A percentile compares a stretch with the other conserved stretches of the same genome.
Conservation (phyloP, 2,113 vertebrate species). For the Trachemys scripta region DNA sequence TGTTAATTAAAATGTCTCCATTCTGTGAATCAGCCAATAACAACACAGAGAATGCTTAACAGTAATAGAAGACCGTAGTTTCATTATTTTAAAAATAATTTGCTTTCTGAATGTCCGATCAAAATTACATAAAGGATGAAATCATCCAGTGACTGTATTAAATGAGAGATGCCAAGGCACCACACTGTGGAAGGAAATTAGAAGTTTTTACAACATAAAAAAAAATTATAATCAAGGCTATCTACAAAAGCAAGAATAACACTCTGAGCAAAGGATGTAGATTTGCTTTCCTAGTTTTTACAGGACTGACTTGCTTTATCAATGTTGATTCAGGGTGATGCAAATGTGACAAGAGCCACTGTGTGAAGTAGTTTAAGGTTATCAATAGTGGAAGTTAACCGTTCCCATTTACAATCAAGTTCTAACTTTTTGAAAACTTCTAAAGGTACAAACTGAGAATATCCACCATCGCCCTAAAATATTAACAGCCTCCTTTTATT, state of each 20-base stretch:
- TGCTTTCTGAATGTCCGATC: neutral
- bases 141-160: neutral
- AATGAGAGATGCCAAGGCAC: neutral
- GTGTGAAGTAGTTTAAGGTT: neutral
- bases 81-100: neutral
- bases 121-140: neutral
- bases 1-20: neutral
- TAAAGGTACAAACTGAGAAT: neutral
- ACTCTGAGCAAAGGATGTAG: neutral
- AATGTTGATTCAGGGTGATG: neutral
- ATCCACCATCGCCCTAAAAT: neutral
- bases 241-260: neutral
- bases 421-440: neutral
- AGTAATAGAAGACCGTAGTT: neutral
- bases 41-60: neutral
- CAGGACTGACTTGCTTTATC: neutral
- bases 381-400: neutral
- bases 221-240: neutral
- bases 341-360: neutral
- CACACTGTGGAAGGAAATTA: neutral
- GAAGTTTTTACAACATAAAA: neutral
- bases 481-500: slow-evolving; percentile 15
- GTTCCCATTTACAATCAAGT: neutral
- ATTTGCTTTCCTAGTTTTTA: neutral
- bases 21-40: neutral